Percentiles rank a stretch among this genome's conserved stretches.
Evolutionary conservation across 2,113 vertebrate species (phyloP).

Genomic region (Eulacestoma nigropectus): DNA sequence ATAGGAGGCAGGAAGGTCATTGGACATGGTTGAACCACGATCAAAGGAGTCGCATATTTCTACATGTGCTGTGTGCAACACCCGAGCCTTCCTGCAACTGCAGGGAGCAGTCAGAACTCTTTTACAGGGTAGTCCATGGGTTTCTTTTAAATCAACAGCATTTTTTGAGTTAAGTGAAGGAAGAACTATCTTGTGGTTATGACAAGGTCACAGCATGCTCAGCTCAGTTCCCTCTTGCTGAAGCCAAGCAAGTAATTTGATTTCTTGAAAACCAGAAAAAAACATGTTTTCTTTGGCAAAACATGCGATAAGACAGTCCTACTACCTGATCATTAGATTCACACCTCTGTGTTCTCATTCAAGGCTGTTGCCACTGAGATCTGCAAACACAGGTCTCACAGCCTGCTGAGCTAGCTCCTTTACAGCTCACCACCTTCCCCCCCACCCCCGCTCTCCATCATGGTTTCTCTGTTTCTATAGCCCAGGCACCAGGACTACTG

Average conservation of each 20-base stretch:
- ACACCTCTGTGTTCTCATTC: neutral
- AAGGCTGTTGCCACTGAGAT: neutral
- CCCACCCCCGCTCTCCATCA: fast-evolving
- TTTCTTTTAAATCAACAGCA: neutral
- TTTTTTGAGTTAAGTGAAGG: neutral
- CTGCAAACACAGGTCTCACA: neutral
- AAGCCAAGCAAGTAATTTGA: neutral
- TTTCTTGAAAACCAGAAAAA: neutral
- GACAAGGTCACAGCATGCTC: neutral
- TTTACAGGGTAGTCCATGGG: neutral
- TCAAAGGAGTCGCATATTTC: neutral
- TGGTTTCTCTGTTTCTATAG: neutral
- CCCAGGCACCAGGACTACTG: fast-evolving
- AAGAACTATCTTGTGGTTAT: neutral
- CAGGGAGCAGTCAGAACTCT: neutral
- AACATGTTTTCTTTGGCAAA: neutral
- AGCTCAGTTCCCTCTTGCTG: neutral
- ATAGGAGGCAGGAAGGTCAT: neutral
- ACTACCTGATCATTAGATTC: neutral
- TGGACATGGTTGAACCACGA: neutral
- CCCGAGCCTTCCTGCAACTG: neutral
- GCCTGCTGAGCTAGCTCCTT: neutral
- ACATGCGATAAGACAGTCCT: neutral
- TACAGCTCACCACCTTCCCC: neutral
- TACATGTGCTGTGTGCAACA: neutral